Evolutionary conservation across 2,888 invertebrate genomes (phyloP), one percentile per base, ranked within the genome.

Genomic region (Oligia strigilis): DNA sequence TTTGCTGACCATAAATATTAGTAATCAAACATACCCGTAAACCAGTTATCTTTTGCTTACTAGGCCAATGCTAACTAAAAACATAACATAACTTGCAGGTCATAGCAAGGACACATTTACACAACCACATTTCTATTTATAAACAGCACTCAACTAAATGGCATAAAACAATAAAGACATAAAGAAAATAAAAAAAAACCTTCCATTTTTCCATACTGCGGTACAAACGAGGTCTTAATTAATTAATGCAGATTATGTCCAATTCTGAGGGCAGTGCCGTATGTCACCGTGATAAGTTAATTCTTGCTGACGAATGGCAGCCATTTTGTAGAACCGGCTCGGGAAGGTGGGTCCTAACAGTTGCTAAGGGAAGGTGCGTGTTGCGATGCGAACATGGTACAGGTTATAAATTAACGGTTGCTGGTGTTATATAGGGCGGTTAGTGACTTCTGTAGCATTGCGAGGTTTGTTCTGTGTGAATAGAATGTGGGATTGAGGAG

Each of bases 191-290:
- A 40, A 52, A 55, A 67, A 52, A 58, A 49, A 67, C 69, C 14
- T 73, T 72, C 36, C 36, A 81, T 79, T 82, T 84, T 88, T 85
- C 71, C 79, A 73, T 75, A 83, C 46, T 79, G 79, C 71, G 74
- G 84, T 78, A 81, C 73, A 83, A 85, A 88, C 78, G 75, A 86
- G 81, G 78, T 78, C 83, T 83, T 88, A 89, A 88, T 89, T 90
- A 90, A 91, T 89, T 84, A 90, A 90, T 88, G 85, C 83, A 90
- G 90, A 91, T 91, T 90, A 90, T 84, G 88, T 85, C 86, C 82
- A 82, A 83, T 88, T 87, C 84, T 79, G 87, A 81, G 79, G 87
- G 82, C 72, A 78, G 78, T 82, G 87, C 82, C 82, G 80, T 85
- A 82, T 86, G 90, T 91, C 88, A 91, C 81, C 79, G 84, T 91